These are phyloP conservation scores for Triplophysa yarkandensis DNA, from an alignment of 2,797 vertebrate genomes.

Conservation along the genomic window DNA sequence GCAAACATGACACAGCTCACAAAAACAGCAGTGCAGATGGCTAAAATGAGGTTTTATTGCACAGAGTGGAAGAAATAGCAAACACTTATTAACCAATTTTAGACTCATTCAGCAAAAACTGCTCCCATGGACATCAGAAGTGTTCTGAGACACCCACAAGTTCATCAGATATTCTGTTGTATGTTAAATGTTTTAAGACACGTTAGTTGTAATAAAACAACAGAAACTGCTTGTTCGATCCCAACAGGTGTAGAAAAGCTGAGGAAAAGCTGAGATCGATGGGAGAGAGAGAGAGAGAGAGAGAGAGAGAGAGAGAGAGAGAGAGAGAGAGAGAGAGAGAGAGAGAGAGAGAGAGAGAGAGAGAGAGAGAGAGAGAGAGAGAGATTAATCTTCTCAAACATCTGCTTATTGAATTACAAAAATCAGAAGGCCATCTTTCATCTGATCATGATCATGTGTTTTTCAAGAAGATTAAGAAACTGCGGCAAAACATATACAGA, in stretches of 20 bases:
- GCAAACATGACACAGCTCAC: not conserved
- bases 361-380: not conserved
- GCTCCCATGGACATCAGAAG: not conserved
- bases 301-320: not conserved
- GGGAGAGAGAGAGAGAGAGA: not conserved
- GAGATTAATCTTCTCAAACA: constrained; percentile 71
- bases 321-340: not conserved
- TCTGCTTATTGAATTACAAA: constrained; percentile 68
- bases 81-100: constrained; percentile 15
- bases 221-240: not conserved
- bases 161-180: too few relatives aligned
- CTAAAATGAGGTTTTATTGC: constrained; percentile 7
- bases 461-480: too few relatives aligned
- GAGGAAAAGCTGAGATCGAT: constrained; percentile 32
- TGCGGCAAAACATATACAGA: too few relatives aligned
- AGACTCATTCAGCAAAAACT: not conserved
- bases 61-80: not conserved
- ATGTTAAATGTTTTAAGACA: too few relatives aligned
- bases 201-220: not conserved
- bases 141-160: not conserved
- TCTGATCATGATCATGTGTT: not conserved
- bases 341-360: not conserved
- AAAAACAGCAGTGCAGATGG: not conserved
- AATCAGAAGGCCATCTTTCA: constrained; percentile 10
- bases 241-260: not conserved